phyloP scores from a whole-genome alignment of 2,113 vertebrate genomes.

The Epinephelus cyanopodus region DNA sequence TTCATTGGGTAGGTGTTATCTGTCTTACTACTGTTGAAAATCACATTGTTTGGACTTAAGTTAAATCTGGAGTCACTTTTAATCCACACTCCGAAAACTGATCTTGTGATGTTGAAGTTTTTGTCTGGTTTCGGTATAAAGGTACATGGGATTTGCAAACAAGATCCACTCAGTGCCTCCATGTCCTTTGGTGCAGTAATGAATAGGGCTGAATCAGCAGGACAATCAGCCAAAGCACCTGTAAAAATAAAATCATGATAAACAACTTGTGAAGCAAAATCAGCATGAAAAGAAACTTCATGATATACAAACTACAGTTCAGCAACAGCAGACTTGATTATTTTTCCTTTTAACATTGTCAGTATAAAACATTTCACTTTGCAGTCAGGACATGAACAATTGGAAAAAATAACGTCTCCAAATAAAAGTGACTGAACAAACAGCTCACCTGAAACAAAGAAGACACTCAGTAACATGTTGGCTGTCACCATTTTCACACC shows the following conservation, averaged over 20 bases:
- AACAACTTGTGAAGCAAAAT: not conserved
- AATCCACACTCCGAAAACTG: constrained; percentile 33
- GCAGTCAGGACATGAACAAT: not conserved
- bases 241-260: not conserved
- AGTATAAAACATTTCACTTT: not conserved
- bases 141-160: constrained; percentile 66
- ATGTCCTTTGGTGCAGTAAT: not conserved
- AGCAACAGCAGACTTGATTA: not conserved
- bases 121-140: not conserved
- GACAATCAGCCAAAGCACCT: constrained; percentile 1
- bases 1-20: not conserved
- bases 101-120: fast-evolving
- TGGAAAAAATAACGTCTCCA: not conserved
- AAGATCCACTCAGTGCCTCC: constrained; percentile 61
- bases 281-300: not conserved
- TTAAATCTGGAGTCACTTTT: fast-evolving
- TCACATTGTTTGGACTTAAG: fast-evolving
- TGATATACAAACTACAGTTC: not conserved
- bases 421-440: not conserved
- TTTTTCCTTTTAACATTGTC: not conserved
- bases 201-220: fast-evolving
- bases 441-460: not conserved
- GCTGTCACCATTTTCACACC: not conserved
- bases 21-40: not conserved
- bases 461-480: not conserved